phyloP scores from a whole-genome alignment of 2,113 vertebrate species.

The Poeciliopsis retropinna region DNA sequence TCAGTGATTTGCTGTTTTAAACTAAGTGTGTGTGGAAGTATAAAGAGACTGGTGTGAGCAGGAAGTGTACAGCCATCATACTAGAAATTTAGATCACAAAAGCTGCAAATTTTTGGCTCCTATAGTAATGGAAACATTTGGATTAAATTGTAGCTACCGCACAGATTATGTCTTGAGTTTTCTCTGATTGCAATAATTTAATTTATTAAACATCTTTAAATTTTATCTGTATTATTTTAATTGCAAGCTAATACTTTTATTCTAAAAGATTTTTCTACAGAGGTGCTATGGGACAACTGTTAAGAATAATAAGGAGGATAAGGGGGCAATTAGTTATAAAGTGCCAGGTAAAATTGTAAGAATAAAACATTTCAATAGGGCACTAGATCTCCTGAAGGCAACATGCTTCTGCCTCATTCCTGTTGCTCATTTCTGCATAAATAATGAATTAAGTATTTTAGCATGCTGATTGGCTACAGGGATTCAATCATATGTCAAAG shows the following conservation, averaged over 20 bases:
- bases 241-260: not conserved
- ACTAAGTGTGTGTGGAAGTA: too few species aligned
- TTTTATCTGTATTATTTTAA: not conserved
- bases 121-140: not conserved
- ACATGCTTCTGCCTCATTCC: constrained; percentile 20
- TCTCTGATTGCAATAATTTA: not conserved
- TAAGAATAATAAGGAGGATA: not conserved
- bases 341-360: not conserved
- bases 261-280: not conserved
- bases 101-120: too few species aligned
- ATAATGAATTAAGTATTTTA: constrained; percentile 3
- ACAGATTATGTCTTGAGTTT: not conserved
- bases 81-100: too few species aligned
- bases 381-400: constrained; percentile 16
- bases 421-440: constrained; percentile 19
- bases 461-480: constrained; percentile 26
- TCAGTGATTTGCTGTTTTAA: too few species aligned
- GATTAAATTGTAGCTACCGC: not conserved
- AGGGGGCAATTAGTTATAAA: not conserved
- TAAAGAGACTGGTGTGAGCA: too few species aligned
- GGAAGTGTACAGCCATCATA: too few species aligned
- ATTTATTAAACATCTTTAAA: not conserved
- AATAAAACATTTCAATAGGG: constrained; percentile 17
- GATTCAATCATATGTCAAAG: constrained; percentile 24
- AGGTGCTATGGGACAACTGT: not conserved